Evolutionary conservation across 2,797 vertebrate species (phyloP).

Genomic region (Artibeus lituratus): DNA sequence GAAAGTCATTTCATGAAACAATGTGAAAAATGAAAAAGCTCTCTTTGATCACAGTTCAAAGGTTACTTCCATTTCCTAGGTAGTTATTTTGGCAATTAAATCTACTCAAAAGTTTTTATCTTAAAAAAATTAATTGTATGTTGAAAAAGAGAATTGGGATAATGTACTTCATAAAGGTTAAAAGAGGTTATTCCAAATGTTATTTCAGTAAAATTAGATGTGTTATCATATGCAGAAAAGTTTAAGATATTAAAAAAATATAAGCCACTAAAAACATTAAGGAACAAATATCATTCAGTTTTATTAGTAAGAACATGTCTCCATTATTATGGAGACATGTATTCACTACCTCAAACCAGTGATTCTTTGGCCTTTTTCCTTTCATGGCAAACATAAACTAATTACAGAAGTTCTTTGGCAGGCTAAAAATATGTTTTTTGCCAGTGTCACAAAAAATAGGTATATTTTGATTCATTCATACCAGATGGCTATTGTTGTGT

Average conservation of each 20-base stretch:
- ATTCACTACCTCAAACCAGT: neutral
- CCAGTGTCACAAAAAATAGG: neutral
- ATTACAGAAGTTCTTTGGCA: neutral
- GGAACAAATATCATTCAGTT: conserved; percentile 31
- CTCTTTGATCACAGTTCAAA: conserved; percentile 71
- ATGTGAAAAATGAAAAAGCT: conserved; percentile 64
- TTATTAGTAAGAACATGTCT: conserved; percentile 25
- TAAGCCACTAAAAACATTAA: conserved; percentile 11
- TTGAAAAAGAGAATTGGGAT: conserved; percentile 64
- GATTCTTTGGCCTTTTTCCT: neutral
- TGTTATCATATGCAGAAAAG: conserved; percentile 35
- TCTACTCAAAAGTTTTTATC: conserved; percentile 69
- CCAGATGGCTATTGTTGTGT: neutral
- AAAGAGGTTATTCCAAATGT: conserved; percentile 67
- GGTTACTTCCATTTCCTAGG: conserved; percentile 74
- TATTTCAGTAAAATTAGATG: conserved; percentile 58
- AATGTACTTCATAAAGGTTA: conserved; percentile 66
- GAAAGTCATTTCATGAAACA: conserved; percentile 74
- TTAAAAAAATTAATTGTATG: conserved; percentile 74
- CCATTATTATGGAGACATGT: neutral
- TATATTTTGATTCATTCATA: neutral
- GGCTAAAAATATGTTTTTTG: neutral
- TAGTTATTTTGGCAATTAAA: conserved; percentile 78
- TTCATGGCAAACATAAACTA: neutral
- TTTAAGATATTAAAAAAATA: conserved; percentile 49